These are phyloP conservation scores for Stenichneumon culpator DNA, from an alignment of 2,888 invertebrate species.

Conservation along the genomic window DNA sequence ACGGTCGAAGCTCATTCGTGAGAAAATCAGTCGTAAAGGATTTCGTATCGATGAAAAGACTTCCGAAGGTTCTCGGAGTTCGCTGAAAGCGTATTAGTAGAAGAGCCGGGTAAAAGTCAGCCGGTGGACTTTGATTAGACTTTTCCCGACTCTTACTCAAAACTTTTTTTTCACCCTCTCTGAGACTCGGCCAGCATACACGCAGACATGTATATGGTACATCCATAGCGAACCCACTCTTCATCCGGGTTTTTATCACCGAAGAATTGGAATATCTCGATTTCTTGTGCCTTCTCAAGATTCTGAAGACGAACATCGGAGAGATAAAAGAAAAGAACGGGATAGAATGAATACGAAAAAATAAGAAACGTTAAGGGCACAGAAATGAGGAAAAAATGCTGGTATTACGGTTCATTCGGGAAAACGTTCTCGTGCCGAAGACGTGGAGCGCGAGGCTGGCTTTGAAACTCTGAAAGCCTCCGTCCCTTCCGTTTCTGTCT, in stretches of 20 bases:
- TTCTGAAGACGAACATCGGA: slow-evolving; percentile 33
- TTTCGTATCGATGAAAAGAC: slow-evolving; percentile 46
- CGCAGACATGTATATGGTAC: background rate
- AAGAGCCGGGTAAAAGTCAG: slow-evolving; percentile 33
- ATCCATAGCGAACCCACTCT: slow-evolving; percentile 23
- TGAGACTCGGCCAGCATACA: background rate
- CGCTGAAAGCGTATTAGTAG: slow-evolving; percentile 30
- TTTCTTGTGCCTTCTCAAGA: slow-evolving; percentile 37
- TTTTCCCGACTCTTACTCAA: slow-evolving; percentile 29
- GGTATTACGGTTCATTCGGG: slow-evolving; percentile 44
- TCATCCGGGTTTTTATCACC: slow-evolving; percentile 29
- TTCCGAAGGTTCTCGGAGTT: slow-evolving; percentile 14
- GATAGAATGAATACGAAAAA: slow-evolving; percentile 5
- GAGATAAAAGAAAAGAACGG: slow-evolving; percentile 36
- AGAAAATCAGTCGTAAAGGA: slow-evolving; percentile 26
- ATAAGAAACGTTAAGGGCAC: background rate
- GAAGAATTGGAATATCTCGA: slow-evolving; percentile 33
- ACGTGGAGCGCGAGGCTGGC: slow-evolving; percentile 1
- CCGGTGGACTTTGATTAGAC: slow-evolving; percentile 17
- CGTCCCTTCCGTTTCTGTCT: slow-evolving; percentile 19
- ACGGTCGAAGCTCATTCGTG: background rate
- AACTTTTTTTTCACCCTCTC: slow-evolving; percentile 33
- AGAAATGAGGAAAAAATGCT: slow-evolving; percentile 35
- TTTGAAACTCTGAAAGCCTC: slow-evolving; percentile 37
- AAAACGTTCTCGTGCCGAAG: slow-evolving; percentile 29